Conservation (phyloP, 2,888 invertebrate species). For the Idaea dimidiata region DNA sequence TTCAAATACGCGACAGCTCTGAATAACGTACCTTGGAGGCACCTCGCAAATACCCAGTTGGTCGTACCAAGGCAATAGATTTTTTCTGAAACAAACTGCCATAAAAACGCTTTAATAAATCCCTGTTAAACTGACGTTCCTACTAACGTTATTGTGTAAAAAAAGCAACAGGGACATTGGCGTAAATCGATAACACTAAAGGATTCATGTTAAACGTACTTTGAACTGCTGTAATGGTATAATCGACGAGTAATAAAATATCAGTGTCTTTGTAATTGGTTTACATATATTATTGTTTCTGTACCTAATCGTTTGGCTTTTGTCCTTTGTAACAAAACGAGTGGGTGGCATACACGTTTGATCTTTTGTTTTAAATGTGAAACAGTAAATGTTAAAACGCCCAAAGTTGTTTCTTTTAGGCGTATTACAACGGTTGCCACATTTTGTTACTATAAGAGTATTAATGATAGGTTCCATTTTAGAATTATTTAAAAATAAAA, state of each 20-base stretch:
- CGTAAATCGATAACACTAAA: background rate
- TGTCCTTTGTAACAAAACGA: background rate
- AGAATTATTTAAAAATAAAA: background rate
- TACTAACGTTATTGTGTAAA: background rate
- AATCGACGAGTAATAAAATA: background rate
- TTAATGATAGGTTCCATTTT: background rate
- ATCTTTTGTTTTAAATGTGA: background rate
- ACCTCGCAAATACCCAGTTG: background rate
- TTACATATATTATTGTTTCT: background rate
- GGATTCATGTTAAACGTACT: background rate
- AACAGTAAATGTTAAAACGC: background rate
- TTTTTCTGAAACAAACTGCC: constrained; percentile 13
- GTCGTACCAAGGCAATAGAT: background rate
- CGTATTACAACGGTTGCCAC: background rate
- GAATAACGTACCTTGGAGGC: background rate
- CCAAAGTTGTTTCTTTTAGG: background rate
- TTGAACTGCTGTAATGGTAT: background rate
- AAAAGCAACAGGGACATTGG: background rate
- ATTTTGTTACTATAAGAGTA: background rate
- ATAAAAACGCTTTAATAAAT: constrained; percentile 29
- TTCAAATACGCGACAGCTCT: background rate
- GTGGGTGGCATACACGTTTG: background rate
- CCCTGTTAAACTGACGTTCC: constrained; percentile 14
- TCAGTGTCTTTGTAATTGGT: background rate
- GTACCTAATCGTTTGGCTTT: background rate